Evolutionary conservation across 2,113 vertebrate genomes (phyloP), one percentile per base, ranked within the genome.

Genomic region (Notothenia rossii): DNA sequence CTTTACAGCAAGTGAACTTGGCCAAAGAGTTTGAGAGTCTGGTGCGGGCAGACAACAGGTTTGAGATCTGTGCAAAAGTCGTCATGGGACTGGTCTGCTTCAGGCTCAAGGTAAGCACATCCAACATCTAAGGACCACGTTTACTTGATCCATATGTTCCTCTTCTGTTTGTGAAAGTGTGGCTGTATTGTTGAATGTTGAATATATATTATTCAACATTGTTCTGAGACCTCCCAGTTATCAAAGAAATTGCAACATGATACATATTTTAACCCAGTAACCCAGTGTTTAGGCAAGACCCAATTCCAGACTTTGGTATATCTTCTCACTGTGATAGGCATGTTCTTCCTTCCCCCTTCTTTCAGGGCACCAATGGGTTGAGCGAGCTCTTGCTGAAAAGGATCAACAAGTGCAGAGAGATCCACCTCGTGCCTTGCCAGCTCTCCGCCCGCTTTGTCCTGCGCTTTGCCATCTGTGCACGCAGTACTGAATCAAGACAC

Each of bases 1-100:
- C 10, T 83, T 83, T 79, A 63, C 86, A 99, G 98, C 98, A 99
- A 0, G 91, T 99, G 71, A 77, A 7, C n/a, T 90, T 99, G 82
- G 95, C 98, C 0, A 97, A 95, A 58, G 96, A 97, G 2, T 98
- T 99, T 91, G 96, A 98, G 89, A 81, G 90, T 13, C 81, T 97
- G n/a, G 95, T 99, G 22, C 92, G 81, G 79, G 94, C 93, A 50
- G 98, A 99, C 72, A 91, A 95, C 46, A 95, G 96, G 69, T 99
- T 99, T 91, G 98, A 99, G 92, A 94, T 99, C 91, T 96, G 96
- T 49, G 94, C 95, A 0, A 94, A 97, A 25, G 98, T 99, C 63
- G 83, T 96, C 40, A 53, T 99, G 93, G 98, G 98, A 51, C 94
- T 99, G 20, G 97, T 99, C 71, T 99, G 98, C 85, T 99, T 99